phyloP scores from a whole-genome alignment of 2,797 vertebrate genomes.

The Stomatorhinus walkeri region DNA sequence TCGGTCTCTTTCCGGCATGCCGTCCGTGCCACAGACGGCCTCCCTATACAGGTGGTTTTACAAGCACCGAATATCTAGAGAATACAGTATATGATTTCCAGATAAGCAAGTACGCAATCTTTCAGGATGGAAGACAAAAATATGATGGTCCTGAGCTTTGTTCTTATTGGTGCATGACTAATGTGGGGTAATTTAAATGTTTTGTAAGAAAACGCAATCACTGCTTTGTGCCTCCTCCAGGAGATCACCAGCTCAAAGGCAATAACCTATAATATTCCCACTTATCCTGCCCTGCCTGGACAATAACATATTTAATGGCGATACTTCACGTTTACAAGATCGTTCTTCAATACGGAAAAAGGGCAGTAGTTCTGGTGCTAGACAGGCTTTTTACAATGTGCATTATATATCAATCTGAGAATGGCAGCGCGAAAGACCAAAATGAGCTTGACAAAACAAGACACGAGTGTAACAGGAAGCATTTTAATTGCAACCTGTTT shows the following conservation, averaged over 20 bases:
- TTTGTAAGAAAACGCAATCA: background rate
- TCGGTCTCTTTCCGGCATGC: background rate
- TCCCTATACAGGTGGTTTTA: background rate
- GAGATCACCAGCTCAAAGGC: background rate
- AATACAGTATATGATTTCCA: background rate
- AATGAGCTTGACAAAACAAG: background rate
- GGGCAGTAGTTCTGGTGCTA: background rate
- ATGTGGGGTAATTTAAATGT: background rate
- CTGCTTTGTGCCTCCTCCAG: background rate
- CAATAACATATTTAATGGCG: background rate
- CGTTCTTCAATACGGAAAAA: background rate
- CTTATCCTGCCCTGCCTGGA: background rate
- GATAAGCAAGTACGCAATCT: background rate
- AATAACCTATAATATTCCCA: background rate
- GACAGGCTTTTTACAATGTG: background rate
- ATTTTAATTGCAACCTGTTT: background rate
- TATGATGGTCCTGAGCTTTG: background rate
- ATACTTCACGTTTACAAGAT: background rate
- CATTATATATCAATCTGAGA: background rate
- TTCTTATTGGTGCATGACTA: background rate
- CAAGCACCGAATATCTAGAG: background rate
- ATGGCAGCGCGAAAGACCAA: background rate
- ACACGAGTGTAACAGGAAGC: background rate
- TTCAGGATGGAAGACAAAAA: background rate
- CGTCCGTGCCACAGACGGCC: background rate